These are phyloP conservation scores for Hoplodrina ambigua DNA, from an alignment of 2,888 invertebrate genomes.

Conservation along the genomic window DNA sequence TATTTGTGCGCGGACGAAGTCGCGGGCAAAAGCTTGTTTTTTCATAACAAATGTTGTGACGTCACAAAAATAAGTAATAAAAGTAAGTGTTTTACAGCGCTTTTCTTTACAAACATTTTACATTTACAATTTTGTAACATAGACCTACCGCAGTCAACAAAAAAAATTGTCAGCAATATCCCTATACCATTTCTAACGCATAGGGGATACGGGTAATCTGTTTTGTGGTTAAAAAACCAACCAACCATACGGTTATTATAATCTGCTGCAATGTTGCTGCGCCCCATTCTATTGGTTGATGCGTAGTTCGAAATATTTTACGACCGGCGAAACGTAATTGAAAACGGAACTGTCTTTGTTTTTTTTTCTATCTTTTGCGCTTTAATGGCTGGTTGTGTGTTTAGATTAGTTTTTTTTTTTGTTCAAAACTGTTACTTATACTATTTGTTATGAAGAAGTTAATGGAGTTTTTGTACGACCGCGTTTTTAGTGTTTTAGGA, in stretches of 20 bases:
- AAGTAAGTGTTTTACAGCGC: background rate
- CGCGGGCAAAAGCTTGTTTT: no score
- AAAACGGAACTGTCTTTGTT: constrained; percentile 65
- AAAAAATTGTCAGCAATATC: constrained; percentile 56
- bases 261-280: constrained; percentile 65
- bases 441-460: constrained; percentile 3
- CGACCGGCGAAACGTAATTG: constrained; percentile 71
- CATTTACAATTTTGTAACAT: constrained; percentile 53
- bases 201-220: constrained; percentile 87
- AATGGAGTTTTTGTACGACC: constrained; percentile 16
- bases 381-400: constrained; percentile 39
- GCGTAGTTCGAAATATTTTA: constrained; percentile 65
- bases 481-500: background rate
- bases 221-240: constrained; percentile 77
- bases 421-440: background rate
- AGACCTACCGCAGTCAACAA: constrained; percentile 72
- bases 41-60: background rate
- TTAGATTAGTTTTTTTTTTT: constrained; percentile 13
- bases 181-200: constrained; percentile 75
- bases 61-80: background rate
- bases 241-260: constrained; percentile 62
- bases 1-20: no score
- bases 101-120: background rate
- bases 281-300: constrained; percentile 64
- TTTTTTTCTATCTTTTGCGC: constrained; percentile 48